These are phyloP conservation scores for Synanceia verrucosa DNA, from an alignment of 2,797 vertebrate species.

Conservation along the genomic window DNA sequence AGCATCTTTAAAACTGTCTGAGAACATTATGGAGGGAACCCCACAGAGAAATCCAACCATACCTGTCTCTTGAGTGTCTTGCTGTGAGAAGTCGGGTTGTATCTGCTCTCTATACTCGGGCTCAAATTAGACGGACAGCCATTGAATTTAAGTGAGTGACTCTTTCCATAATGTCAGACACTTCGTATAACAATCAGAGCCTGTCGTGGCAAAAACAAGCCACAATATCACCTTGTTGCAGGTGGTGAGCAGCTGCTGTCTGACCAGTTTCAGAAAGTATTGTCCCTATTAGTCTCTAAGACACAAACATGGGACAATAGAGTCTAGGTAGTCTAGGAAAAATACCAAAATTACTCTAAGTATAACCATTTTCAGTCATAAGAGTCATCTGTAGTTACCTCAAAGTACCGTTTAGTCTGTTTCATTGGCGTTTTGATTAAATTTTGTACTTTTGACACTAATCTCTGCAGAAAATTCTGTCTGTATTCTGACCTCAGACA, in stretches of 20 bases:
- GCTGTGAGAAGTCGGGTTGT: neutral
- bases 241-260: neutral
- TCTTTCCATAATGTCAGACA: neutral
- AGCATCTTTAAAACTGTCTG: neutral
- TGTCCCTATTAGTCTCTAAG: neutral
- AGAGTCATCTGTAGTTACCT: no score
- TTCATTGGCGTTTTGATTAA: neutral
- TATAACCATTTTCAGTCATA: no score
- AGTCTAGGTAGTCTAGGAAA: neutral
- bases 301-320: neutral
- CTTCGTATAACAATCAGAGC: neutral
- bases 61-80: neutral
- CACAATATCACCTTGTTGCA: neutral
- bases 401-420: neutral
- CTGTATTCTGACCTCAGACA: constrained; percentile 6
- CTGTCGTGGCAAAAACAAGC: neutral
- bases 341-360: neutral
- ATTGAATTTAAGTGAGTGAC: neutral
- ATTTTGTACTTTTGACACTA: neutral
- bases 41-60: neutral
- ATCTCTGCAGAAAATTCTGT: constrained; percentile 1
- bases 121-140: neutral
- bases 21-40: neutral
- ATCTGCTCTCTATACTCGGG: neutral
- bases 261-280: neutral